Evolutionary conservation across 1,140 invertebrate genomes (phyloP).

Genomic region (Agrilus planipennis): DNA sequence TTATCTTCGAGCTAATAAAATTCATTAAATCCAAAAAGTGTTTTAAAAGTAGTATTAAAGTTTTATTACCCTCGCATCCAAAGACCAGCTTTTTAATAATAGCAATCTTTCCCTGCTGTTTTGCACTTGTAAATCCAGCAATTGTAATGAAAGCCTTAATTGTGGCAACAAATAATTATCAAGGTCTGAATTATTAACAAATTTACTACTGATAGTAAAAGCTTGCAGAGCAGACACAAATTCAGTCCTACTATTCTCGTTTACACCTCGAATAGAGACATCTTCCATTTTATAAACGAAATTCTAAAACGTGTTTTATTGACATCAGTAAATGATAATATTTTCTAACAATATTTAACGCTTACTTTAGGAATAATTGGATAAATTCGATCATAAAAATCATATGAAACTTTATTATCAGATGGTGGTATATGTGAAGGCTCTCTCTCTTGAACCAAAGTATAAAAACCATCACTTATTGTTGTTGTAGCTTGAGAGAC

Average conservation of each 20-base stretch:
- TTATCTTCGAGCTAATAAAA: constrained; percentile 49
- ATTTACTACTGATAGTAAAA: constrained; percentile 37
- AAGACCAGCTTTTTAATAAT: constrained; percentile 50
- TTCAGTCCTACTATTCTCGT: constrained; percentile 46
- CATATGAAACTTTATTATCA: constrained; percentile 7
- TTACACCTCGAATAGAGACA: constrained; percentile 51
- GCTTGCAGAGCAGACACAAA: constrained; percentile 29
- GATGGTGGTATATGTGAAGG: constrained; percentile 3
- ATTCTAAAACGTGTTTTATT: constrained; percentile 37
- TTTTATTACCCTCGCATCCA: constrained; percentile 60
- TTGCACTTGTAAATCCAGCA: constrained; percentile 50
- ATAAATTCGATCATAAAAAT: constrained; percentile 36
- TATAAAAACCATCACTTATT: constrained; percentile 53
- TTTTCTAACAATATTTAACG: constrained; percentile 6
- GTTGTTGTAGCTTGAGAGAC: constrained; percentile 55
- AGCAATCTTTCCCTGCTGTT: constrained; percentile 49
- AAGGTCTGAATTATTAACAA: constrained; percentile 25
- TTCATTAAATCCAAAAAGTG: constrained; percentile 10
- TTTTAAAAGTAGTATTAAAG: constrained; percentile 6
- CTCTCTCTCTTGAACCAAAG: constrained; percentile 32
- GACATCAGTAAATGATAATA: neutral
- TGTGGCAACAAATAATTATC: constrained; percentile 36
- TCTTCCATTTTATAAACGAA: constrained; percentile 56
- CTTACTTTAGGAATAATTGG: constrained; percentile 60
- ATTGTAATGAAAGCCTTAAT: constrained; percentile 49